phyloP scores from a whole-genome alignment of 2,113 vertebrate genomes.

The Ictidomys tridecemlineatus region DNA sequence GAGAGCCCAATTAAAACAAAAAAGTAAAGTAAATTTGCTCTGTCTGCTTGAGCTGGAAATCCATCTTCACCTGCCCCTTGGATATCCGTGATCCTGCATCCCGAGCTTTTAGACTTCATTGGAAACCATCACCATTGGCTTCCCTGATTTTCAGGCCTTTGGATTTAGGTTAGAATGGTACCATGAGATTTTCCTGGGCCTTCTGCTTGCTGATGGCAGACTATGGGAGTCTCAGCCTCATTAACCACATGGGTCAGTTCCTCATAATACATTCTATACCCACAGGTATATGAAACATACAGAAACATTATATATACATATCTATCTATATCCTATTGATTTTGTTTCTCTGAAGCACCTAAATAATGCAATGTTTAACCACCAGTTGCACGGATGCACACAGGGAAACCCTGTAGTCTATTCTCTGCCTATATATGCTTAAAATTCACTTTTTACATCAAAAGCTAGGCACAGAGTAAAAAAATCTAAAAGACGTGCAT shows the following conservation, averaged over 20 bases:
- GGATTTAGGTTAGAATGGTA: background rate
- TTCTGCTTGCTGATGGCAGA: background rate
- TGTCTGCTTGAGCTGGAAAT: background rate
- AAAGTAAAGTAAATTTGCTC: background rate
- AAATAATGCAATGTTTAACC: too few species aligned
- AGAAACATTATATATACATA: too few species aligned
- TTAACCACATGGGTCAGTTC: background rate
- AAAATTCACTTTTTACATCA: too few species aligned
- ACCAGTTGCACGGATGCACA: too few species aligned
- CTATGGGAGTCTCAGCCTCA: background rate
- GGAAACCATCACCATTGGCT: background rate
- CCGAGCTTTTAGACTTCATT: background rate
- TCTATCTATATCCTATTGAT: too few species aligned
- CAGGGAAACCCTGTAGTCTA: too few species aligned
- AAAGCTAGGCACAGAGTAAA: too few species aligned
- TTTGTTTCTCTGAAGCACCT: too few species aligned
- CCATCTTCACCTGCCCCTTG: background rate
- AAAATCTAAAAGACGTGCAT: too few species aligned
- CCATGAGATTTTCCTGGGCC: background rate
- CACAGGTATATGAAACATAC: too few species aligned
- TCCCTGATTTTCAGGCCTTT: background rate
- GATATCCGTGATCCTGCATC: background rate
- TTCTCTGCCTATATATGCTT: too few species aligned
- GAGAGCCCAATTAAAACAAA: background rate
- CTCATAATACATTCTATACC: too few species aligned